phyloP scores from a whole-genome alignment of 2,797 vertebrate species.

The Podarcis siculus region DNA sequence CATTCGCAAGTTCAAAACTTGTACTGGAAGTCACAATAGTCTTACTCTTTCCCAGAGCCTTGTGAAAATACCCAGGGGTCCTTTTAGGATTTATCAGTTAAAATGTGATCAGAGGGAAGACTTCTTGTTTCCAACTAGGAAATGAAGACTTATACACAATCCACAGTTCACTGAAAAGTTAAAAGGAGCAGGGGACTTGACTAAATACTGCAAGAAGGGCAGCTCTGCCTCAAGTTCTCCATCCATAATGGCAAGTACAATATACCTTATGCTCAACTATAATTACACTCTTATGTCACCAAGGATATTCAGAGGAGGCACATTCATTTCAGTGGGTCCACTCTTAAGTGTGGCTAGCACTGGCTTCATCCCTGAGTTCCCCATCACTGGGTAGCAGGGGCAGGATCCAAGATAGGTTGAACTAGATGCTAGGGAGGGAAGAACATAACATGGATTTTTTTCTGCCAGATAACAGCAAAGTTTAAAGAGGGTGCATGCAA shows the following conservation, averaged over 20 bases:
- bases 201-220: too few species aligned
- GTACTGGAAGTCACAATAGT: conserved; percentile 12
- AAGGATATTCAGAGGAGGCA: too few species aligned
- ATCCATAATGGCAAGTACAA: background rate
- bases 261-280: too few species aligned
- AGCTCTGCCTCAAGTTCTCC: background rate
- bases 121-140: background rate
- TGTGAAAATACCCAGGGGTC: background rate
- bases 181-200: background rate
- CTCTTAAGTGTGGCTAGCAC: too few species aligned
- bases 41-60: background rate
- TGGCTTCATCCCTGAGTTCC: too few species aligned
- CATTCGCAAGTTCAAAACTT: background rate
- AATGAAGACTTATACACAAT: background rate
- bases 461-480: too few species aligned
- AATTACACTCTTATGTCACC: background rate
- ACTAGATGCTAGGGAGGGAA: too few species aligned
- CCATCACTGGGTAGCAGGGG: too few species aligned
- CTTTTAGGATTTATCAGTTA: background rate
- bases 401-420: too few species aligned
- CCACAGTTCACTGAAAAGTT: background rate
- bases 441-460: too few species aligned
- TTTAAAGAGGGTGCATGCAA: too few species aligned
- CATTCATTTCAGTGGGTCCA: too few species aligned
- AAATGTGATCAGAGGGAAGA: background rate